A percentile compares a stretch with the other conserved stretches of the same genome.
Conservation (phyloP, 2,797 vertebrate species). For the Spondyliosoma cantharus region DNA sequence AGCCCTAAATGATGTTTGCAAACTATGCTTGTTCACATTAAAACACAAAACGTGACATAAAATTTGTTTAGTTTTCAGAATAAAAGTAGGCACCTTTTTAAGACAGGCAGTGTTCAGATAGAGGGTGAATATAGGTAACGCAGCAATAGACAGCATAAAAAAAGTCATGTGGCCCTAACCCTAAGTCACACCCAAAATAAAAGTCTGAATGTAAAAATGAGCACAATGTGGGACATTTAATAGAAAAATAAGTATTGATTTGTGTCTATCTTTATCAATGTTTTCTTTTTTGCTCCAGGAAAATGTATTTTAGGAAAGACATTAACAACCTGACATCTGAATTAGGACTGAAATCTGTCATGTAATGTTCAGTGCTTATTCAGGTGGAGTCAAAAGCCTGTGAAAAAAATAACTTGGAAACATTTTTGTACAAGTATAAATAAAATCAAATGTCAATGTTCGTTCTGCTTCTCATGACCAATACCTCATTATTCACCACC, state of each 20-base stretch:
- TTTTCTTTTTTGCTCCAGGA: neutral
- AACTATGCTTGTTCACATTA: neutral
- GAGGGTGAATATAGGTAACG: too few relatives aligned
- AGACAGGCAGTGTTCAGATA: neutral
- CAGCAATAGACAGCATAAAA: too few relatives aligned
- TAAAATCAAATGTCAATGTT: slow-evolving; percentile 55
- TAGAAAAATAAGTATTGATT: neutral
- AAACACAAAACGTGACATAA: neutral
- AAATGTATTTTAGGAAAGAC: slow-evolving; percentile 15
- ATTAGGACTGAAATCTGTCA: slow-evolving; percentile 4
- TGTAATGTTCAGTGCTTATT: slow-evolving; percentile 9
- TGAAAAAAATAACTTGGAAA: slow-evolving; percentile 26
- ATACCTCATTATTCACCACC: slow-evolving; percentile 15
- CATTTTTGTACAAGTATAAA: slow-evolving; percentile 49
- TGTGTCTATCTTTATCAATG: neutral
- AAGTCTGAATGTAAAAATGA: too few relatives aligned
- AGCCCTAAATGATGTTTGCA: neutral
- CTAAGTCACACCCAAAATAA: too few relatives aligned
- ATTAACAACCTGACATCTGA: slow-evolving; percentile 4
- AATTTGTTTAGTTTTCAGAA: neutral
- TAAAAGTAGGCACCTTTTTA: neutral
- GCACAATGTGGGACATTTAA: too few relatives aligned
- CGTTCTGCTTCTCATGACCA: slow-evolving; percentile 51
- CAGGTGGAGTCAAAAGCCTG: slow-evolving; percentile 7
- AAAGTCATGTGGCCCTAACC: too few relatives aligned